phyloP scores from a whole-genome alignment of 2,888 invertebrate species.

The Cordilura impudica region DNA sequence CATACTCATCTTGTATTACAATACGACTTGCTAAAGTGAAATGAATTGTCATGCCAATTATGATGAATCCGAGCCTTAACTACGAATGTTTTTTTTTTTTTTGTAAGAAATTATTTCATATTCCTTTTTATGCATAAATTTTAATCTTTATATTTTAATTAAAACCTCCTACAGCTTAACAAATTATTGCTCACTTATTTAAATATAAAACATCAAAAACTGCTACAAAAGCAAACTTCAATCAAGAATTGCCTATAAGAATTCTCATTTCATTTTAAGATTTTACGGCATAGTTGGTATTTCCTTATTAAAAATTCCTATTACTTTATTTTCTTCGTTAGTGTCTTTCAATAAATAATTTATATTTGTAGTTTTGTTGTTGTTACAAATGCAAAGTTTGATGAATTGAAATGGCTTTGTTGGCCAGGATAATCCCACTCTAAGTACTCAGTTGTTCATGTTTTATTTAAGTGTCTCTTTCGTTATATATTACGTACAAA shows the following conservation, averaged over 20 bases:
- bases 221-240: neutral
- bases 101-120: neutral
- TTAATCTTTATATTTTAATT: neutral
- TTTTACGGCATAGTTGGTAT: conserved; percentile 7
- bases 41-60: neutral
- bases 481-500: neutral
- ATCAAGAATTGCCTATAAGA: neutral
- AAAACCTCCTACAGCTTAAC: neutral
- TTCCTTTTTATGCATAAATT: neutral
- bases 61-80: neutral
- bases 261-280: neutral
- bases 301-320: conserved; percentile 22
- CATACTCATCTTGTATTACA: no score
- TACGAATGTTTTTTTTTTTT: neutral
- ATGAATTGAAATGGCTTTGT: conserved; percentile 18
- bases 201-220: no score
- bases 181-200: neutral
- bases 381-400: conserved; percentile 36
- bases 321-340: conserved; percentile 36
- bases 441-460: conserved; percentile 14
- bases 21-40: neutral
- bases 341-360: conserved; percentile 2
- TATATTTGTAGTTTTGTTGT: conserved; percentile 7
- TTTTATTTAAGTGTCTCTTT: neutral
- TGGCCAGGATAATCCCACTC: conserved; percentile 21